Evolutionary conservation across 2,888 invertebrate species (phyloP), one percentile per base, ranked within the genome.

Genomic region (Polyommatus iphigenia): DNA sequence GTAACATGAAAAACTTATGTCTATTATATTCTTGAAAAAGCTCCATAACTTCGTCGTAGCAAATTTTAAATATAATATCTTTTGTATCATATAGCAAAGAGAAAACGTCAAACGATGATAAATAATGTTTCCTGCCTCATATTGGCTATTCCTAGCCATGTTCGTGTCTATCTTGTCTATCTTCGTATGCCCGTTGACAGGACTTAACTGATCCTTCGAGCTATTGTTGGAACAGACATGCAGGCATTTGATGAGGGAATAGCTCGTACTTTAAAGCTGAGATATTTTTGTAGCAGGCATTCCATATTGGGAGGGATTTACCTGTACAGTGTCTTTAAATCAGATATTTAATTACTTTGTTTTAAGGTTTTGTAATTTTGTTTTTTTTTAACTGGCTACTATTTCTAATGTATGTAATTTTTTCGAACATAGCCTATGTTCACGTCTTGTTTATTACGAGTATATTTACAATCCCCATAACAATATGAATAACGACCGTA

Each of bases 121-220:
- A 62, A 71, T n/a, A 7, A 72, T 15, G 41, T 72, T 72, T 72
- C 36, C 72, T 72, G 8, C 29, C 41, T 72, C 41, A 72, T 72
- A 36, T 72, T n/a, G 41, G 41, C 41, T 36, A 72, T n/a, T 41
- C n/a, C 41, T 46, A 73, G 41, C 46, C 46, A 73, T 73, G 73
- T 73, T 46, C 50, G 20, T 76, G 59, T 62, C 89, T 91, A 92
- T 92, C 90, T 83, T 86, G 85, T 84, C 88, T 84, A 91, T 92
- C 92, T 91, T n/a, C 76, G 85, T 85, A 85, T 87, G 88, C 89
- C 89, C 85, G 86, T 84, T 89, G 90, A 90, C 88, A 77, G 80
- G 80, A 81, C 81, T 80, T 80, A 81, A 82, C 81, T 82, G 82
- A 82, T 82, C 80, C 78, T 72, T 77, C 76, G 77, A 78, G 79